Conservation (phyloP, 2,113 vertebrate species). For the Hypomesus transpacificus region DNA sequence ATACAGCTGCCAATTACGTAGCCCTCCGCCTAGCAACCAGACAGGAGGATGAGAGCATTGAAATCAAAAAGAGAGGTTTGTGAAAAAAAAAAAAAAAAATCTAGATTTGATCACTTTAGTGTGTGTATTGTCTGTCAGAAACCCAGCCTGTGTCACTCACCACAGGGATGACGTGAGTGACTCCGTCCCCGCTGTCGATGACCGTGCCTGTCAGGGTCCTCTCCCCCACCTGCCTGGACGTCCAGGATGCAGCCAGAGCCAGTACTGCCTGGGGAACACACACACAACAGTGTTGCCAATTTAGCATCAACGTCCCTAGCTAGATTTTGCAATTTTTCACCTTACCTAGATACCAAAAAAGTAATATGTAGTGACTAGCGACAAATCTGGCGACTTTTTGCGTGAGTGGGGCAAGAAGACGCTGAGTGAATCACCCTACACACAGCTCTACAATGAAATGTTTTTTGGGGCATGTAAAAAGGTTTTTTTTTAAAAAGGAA, state of each 20-base stretch:
- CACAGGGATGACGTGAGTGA: conserved; percentile 98
- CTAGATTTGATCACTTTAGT: too few species aligned
- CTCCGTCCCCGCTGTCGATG: conserved; percentile 97
- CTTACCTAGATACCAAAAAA: too few species aligned
- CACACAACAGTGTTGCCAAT: not conserved
- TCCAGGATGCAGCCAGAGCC: conserved; percentile 97
- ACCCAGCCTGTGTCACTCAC: conserved; percentile 70
- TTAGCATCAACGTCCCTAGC: too few species aligned
- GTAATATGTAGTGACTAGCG: too few species aligned
- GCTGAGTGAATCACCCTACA: too few species aligned
- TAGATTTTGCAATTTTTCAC: too few species aligned
- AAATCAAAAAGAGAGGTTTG: not conserved
- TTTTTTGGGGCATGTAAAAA: too few species aligned
- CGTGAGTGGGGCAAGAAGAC: too few species aligned
- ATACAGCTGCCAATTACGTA: conserved; percentile 99
- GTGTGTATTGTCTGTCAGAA: not conserved
- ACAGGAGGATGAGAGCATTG: not conserved
- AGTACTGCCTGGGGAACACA: conserved; percentile 82
- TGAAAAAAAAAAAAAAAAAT: too few species aligned
- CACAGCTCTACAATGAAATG: too few species aligned
- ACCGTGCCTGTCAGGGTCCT: conserved; percentile 93
- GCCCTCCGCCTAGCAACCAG: conserved; percentile 85
- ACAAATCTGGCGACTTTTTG: too few species aligned
- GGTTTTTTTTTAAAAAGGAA: too few species aligned
- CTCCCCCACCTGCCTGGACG: conserved; percentile 95